These are phyloP conservation scores for Crotalus viridis DNA, from an alignment of 2,113 vertebrate species.

Conservation along the genomic window DNA sequence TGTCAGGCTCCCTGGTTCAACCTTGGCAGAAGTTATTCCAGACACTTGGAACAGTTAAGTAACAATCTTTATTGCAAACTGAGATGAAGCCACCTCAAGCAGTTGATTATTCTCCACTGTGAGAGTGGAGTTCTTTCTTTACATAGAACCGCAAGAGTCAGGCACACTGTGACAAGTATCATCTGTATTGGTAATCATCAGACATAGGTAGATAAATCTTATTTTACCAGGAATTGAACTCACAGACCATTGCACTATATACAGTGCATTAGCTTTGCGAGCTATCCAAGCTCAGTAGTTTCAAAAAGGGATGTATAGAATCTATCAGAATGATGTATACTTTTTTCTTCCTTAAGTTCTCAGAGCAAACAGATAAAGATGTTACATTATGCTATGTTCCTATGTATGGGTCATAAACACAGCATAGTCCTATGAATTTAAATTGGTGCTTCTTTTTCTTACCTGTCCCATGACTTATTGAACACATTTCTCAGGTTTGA, in stretches of 20 bases:
- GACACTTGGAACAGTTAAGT: background rate
- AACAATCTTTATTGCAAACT: background rate
- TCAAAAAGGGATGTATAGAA: background rate
- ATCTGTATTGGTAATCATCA: background rate
- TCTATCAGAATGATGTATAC: background rate
- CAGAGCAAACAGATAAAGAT: background rate
- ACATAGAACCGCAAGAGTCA: background rate
- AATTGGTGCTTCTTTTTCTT: background rate
- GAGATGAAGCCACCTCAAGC: background rate
- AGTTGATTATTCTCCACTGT: background rate
- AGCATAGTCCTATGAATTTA: background rate
- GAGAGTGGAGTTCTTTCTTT: background rate
- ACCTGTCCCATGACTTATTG: background rate
- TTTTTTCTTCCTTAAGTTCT: background rate
- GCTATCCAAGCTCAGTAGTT: background rate
- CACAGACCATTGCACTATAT: background rate
- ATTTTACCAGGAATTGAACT: background rate
- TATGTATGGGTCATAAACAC: background rate
- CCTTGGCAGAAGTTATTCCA: background rate
- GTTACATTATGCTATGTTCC: background rate
- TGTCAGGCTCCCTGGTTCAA: background rate
- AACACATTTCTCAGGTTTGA: background rate
- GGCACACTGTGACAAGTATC: background rate
- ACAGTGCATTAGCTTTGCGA: background rate
- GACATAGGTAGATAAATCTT: background rate